Evolutionary conservation across 2,113 vertebrate species (phyloP), one percentile per base, ranked within the genome.

Genomic region (Nothoprocta pentlandii): DNA sequence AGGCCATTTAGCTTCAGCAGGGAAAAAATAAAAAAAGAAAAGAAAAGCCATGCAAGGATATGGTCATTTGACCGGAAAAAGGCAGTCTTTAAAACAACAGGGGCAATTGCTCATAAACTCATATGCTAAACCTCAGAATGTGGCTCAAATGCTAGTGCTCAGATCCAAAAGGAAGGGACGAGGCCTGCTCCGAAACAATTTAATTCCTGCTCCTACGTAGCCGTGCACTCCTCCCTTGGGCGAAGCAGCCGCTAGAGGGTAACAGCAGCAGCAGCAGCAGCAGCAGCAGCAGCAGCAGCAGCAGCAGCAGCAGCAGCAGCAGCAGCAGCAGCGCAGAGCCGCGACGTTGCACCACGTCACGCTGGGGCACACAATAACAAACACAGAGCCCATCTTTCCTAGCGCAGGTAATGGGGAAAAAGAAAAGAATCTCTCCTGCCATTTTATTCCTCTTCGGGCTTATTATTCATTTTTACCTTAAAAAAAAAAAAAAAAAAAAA

Each of bases 171-270:
- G 46, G 15, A 20, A 46, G 47, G 46, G 66, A 13, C 26, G 73
- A 1, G 2, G 73, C n/a, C 44, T 32, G 85, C 41, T n/a, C 67
- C 28, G 44, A 41, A 81, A 51, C 21, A 46, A 61, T 22, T 71
- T n/a, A 39, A 39, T 39, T 39, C 36, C 66, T 41, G 66, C 0
- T 0, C 39, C 39, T 6, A 41, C 0, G 6, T 20, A 44, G 81
- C 46, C 56, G 46, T 34, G 34, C 47, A 2, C 49, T 70, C 2
- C 67, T 89, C 13, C 73, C 34, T 44, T 42, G 34, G 42, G 26
- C 32, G 22, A 7, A 20, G 34, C 20, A 8, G 34, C 89, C 39
- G 4, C 87, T 68, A 62, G 86, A 87, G 80, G 58, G 86, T 63
- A 94, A 80, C 0, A 2, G 20, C 11, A 46, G 8, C 7, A 41